Percentiles rank a stretch among this genome's conserved stretches.
Conservation (phyloP, 2,888 invertebrate genomes). For the Isotomurus palustris region DNA sequence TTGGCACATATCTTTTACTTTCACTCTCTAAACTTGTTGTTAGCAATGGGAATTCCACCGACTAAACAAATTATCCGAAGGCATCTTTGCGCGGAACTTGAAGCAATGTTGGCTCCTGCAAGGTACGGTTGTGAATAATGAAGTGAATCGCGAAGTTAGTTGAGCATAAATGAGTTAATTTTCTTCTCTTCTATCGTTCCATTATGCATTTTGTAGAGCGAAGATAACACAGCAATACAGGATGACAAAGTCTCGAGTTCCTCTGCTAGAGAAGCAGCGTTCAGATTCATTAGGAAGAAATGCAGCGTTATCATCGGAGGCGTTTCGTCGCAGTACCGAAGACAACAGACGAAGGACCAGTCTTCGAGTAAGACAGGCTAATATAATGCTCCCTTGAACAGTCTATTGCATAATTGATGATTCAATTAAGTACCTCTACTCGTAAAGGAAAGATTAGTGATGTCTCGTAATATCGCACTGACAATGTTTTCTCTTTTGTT, state of each 20-base stretch:
- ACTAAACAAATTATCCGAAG: constrained; percentile 88
- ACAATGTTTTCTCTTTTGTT: constrained; percentile 2
- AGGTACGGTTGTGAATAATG: too few species aligned
- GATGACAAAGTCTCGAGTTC: constrained; percentile 42
- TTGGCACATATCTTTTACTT: too few species aligned
- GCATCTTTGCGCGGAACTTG: constrained; percentile 85
- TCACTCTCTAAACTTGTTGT: neutral
- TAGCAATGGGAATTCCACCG: constrained; percentile 78
- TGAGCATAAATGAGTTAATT: too few species aligned
- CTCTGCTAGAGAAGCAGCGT: constrained; percentile 42
- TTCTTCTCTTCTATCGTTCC: constrained; percentile 1
- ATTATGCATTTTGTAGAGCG: constrained; percentile 32
- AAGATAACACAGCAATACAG: constrained; percentile 47
- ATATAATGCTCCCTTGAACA: constrained; percentile 35
- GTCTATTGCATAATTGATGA: constrained; percentile 9
- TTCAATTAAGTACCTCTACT: neutral
- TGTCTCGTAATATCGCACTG: neutral
- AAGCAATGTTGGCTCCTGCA: constrained; percentile 84
- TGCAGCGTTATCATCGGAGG: constrained; percentile 36
- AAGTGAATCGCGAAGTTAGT: too few species aligned
- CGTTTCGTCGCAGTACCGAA: constrained; percentile 43
- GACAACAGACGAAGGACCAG: constrained; percentile 55
- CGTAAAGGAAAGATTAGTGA: constrained; percentile 6
- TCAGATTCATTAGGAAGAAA: constrained; percentile 41
- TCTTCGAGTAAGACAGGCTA: constrained; percentile 55